A percentile compares a stretch with the other conserved stretches of the same genome.
phyloP scores from a whole-genome alignment of 2,888 invertebrate species.

The Notodonta dromedarius region DNA sequence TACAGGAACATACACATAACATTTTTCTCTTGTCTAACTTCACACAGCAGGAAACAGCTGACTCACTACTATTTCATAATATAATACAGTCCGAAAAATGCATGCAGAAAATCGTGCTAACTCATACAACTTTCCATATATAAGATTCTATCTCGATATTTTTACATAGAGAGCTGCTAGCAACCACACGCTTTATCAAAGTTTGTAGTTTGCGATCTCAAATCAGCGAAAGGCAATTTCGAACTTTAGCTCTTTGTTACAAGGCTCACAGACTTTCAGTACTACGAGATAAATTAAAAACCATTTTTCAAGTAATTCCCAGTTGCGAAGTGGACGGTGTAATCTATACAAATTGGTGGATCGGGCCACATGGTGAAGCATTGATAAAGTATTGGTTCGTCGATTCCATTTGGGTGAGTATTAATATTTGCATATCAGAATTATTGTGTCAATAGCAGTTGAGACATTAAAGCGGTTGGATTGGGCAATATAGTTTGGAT shows the following conservation, averaged over 20 bases:
- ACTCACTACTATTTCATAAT: not conserved
- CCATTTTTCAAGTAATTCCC: slow-evolving; percentile 64
- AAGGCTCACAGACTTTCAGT: slow-evolving; percentile 26
- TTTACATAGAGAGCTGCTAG: not conserved
- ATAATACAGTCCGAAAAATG: not conserved
- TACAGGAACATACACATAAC: not conserved
- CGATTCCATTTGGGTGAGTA: slow-evolving; percentile 43
- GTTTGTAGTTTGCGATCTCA: slow-evolving; percentile 23
- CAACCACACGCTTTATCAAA: not conserved
- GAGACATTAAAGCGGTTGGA: slow-evolving; percentile 30
- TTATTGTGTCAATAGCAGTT: slow-evolving; percentile 24
- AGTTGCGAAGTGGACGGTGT: slow-evolving; percentile 39
- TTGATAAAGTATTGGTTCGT: slow-evolving; percentile 46
- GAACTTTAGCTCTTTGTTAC: slow-evolving; percentile 15
- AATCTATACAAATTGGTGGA: slow-evolving; percentile 63
- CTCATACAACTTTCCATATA: not conserved
- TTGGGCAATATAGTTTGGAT: slow-evolving; percentile 8
- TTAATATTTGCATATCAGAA: slow-evolving; percentile 45
- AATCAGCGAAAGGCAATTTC: slow-evolving; percentile 31
- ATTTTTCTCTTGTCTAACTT: not conserved
- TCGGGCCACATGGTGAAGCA: slow-evolving; percentile 48
- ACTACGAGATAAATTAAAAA: slow-evolving; percentile 58
- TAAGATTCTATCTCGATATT: slow-evolving; percentile 1
- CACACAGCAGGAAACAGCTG: not conserved
- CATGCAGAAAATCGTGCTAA: not conserved